Evolutionary conservation across 2,113 vertebrate species (phyloP), one percentile per base, ranked within the genome.

Genomic region (Eolophus roseicapilla): DNA sequence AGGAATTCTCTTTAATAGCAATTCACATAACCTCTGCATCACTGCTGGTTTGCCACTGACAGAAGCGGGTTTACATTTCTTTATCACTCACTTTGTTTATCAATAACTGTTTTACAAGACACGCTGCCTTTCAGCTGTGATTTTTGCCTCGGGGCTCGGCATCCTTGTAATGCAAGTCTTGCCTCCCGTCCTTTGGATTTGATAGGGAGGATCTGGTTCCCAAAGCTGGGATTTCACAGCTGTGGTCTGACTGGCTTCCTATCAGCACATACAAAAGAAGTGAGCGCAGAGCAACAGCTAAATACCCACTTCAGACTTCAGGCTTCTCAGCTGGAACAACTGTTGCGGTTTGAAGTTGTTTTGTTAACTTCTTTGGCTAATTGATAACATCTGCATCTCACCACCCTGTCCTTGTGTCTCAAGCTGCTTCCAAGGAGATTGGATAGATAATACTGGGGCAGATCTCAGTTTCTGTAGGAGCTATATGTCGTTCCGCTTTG

Each of bases 381-480:
- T 96, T 96, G 88, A 92, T 59, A 94, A 92, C 95, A 95, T 89
- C 95, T 97, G 96, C 88, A 92, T 46, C 88, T 82, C 83, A 4
- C 73, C 86, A 69, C 37, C 74, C 80, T 86, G 86, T 79, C 90
- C 60, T 44, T 11, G 49, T 2, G 1, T 89, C 95, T 93, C 82
- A 25, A 47, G 64, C 95, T 73, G 28, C 80, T 92, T 63, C 85
- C 69, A 43, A 7, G 37, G 27, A 55, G 77, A 92, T 94, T 6
- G 6, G 68, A n/a, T 43, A 88, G 95, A 93, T 64, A 86, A 92
- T 46, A 4, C 76, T 5, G 28, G 1, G 73, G 88, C 86, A 78
- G 79, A 71, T 69, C 76, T 67, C n/a, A 4, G 55, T 39, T 88
- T 83, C 86, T 76, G 29, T 50, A 11, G n/a, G 12, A n/a, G 28